Evolutionary conservation across 2,113 vertebrate species (phyloP).

Genomic region (Phrynosoma blainvillii): DNA sequence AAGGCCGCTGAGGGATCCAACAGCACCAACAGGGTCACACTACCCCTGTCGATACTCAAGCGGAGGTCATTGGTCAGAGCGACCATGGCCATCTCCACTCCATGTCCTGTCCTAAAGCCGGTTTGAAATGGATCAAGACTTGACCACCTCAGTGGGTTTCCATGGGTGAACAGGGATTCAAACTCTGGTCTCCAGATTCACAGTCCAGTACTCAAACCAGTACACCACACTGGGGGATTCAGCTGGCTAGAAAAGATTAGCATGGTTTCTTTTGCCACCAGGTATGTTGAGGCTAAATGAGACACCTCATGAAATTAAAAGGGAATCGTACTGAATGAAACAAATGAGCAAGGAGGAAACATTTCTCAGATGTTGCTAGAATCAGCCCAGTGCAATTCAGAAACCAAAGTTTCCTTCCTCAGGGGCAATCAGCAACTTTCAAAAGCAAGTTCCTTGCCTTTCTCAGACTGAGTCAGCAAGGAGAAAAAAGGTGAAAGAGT

Average conservation of each 20-base stretch:
- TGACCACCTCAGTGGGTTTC: too few relatives aligned
- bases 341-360: neutral
- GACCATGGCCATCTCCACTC: too few relatives aligned
- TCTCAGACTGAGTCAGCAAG: neutral
- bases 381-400: neutral
- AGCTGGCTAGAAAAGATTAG: neutral
- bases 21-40: too few relatives aligned
- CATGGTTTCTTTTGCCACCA: neutral
- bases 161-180: too few relatives aligned
- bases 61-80: too few relatives aligned
- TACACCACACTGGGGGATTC: too few relatives aligned
- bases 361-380: neutral
- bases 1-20: too few relatives aligned
- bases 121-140: too few relatives aligned
- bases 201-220: neutral
- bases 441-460: neutral
- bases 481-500: neutral
- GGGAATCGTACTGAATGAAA: neutral
- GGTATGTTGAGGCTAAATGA: neutral
- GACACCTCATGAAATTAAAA: neutral
- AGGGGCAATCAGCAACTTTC: neutral
- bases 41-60: too few relatives aligned
- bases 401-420: neutral
- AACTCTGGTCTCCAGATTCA: too few relatives aligned
- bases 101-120: too few relatives aligned